Base-by-base conservation (phyloP, 2,888 invertebrate species). In the Danaus chrysippus region DNA sequence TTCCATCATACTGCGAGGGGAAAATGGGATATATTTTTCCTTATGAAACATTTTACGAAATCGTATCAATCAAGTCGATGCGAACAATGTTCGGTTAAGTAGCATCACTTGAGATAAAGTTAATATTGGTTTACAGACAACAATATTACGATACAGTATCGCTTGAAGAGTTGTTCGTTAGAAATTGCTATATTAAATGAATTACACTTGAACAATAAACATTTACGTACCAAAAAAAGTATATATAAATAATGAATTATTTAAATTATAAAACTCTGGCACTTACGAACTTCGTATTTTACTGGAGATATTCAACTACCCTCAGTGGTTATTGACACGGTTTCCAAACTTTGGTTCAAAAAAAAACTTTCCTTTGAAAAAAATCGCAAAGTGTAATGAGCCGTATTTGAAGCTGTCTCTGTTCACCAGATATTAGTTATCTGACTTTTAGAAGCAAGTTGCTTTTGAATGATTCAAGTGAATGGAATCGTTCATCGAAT, bases 371-470 rank as follows among this genome's bases (percentile, higher is more conserved):
- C 42, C 58, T 52, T 52, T 58, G 34, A 42, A 44, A 58, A 34
- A 44, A 49, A 42, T 41, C 59, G 17, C 44, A 43, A 41, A 59
- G 60, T 55, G 58, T 61, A 58, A 64, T 61, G 64, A 55, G 56
- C 42, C 53, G 55, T 46, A 58, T 58, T 64, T 55, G 61, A 61
- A 64, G 49, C 49, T 49, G 49, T 49, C 49, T 49, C 17, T 17
- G 49, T 49, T 49, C 17, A 49, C 49, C 17, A 49, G 17, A 49
- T 49, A 49, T 49, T 49, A 49, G 15, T 49, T 49, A 49, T 49
- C 49, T 49, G 49, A 17, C 49, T 49, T 49, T 49, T 49, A 49
- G 49, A 15, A 17, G 17, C 10, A 15, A 15, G 13, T 49, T 49
- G 49, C 15, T 49, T 34, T 49, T 17, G 49, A 17, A 49, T 49